Evolutionary conservation across 2,797 vertebrate genomes (phyloP), one percentile per base, ranked within the genome.

Genomic region (Eupleurogrammus muticus): DNA sequence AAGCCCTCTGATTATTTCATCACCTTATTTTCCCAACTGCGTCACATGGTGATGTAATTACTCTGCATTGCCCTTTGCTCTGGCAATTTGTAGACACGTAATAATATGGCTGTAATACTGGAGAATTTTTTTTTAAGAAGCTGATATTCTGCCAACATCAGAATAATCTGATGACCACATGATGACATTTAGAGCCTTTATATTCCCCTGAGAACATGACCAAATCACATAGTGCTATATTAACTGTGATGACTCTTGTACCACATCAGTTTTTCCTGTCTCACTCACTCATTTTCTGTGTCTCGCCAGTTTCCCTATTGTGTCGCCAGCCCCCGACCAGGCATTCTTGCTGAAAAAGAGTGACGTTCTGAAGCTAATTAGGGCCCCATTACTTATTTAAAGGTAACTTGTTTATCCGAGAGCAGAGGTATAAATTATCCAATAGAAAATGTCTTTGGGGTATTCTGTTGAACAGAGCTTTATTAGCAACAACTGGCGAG

Each of bases 321-420:
- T 73, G 64, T 67, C 62, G 54, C 80, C 49, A 51, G 66, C 73
- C 53, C 74, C 24, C 71, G 85, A 87, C 66, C 20, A 40, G 64
- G 42, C 52, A 21, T 70, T 66, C 34, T 35, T 24, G 48, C 49
- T 75, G 20, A 62, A 76, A n/a, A 76, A 83, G 70, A 75, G 17
- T 78, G 70, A 79, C 67, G 28, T 71, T 85, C 73, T 70, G 49
- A 59, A 83, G 72, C 77, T 87, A 90, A 92, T 93, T 90, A 90
- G 82, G 34, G 11, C 20, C 51, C 58, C 75, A 91, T 92, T 90
- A 92, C 86, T 90, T 92, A 92, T 93, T 93, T 89, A 93, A 86
- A 90, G 84, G 87, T 83, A 89, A 87, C 87, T 90, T 92, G 89
- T 93, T 94, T 92, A 83, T 91, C 88, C 63, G 86, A 60, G 57